These are phyloP conservation scores for Nicator chloris DNA, from an alignment of 2,113 vertebrate species.

Conservation along the genomic window DNA sequence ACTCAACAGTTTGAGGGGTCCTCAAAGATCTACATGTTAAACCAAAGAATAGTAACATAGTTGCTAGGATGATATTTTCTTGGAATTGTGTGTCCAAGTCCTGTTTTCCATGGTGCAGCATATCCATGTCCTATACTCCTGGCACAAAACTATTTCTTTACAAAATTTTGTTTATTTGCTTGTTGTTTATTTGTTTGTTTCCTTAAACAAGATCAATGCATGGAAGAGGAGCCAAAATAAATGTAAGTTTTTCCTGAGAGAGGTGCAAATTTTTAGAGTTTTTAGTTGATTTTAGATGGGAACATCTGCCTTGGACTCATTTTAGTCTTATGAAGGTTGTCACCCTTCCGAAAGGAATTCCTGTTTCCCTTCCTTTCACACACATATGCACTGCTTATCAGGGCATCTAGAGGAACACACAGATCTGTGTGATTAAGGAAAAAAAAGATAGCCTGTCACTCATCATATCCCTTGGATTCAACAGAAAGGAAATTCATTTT, in stretches of 20 bases:
- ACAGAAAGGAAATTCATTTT: constrained; percentile 72
- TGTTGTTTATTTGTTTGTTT: not conserved
- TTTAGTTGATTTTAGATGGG: constrained; percentile 49
- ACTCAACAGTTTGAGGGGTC: not conserved
- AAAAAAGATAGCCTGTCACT: constrained; percentile 52
- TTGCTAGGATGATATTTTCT: not conserved
- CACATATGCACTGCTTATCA: constrained; percentile 40
- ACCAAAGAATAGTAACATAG: not conserved
- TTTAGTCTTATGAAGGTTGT: constrained; percentile 44
- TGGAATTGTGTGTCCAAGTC: not conserved
- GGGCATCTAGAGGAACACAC: constrained; percentile 53
- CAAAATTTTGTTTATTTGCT: not conserved
- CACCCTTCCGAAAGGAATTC: constrained; percentile 77
- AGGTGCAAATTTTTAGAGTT: constrained; percentile 1
- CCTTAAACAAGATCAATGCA: not conserved
- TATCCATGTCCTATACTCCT: not conserved
- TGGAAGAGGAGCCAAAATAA: constrained; percentile 30
- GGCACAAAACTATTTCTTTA: not conserved
- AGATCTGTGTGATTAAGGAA: constrained; percentile 45
- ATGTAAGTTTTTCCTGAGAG: constrained; percentile 30
- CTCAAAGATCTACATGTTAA: not conserved
- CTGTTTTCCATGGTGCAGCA: not conserved
- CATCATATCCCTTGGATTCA: constrained; percentile 48
- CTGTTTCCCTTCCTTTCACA: constrained; percentile 73
- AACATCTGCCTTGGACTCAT: constrained; percentile 66